Conservation (phyloP, 2,797 vertebrate species). For the Lepilemur ruficaudatus region DNA sequence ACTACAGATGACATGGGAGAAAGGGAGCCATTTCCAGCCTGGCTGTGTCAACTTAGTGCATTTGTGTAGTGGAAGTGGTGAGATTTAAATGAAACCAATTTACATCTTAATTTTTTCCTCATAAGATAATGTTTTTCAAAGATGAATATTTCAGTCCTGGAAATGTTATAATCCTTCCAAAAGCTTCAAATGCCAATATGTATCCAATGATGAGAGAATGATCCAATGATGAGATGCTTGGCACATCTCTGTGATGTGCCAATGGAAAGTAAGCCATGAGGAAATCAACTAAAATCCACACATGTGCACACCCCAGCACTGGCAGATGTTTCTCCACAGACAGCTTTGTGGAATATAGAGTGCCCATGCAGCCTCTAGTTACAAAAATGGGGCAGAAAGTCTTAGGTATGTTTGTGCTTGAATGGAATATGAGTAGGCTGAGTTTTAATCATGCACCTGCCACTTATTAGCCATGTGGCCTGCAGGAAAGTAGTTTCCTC, state of each 20-base stretch:
- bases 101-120: constrained; percentile 31
- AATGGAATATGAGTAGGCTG: neutral
- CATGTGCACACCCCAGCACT: neutral
- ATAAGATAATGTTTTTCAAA: constrained; percentile 18
- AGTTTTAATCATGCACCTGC: neutral
- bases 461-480: neutral
- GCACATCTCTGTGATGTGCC: neutral
- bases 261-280: constrained; percentile 13
- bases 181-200: constrained; percentile 37
- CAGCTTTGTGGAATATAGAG: neutral
- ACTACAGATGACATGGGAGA: neutral
- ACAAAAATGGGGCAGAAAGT: neutral
- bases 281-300: constrained; percentile 10
- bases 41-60: neutral
- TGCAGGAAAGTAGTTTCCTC: neutral
- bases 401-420: neutral
- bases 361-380: neutral
- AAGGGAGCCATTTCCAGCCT: neutral
- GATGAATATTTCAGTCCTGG: constrained; percentile 44
- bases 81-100: constrained; percentile 50
- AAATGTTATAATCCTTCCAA: neutral
- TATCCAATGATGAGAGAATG: neutral
- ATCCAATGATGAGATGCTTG: constrained; percentile 7
- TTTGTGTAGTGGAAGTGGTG: neutral
- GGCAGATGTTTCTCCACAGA: neutral